Base-by-base conservation (phyloP, 37 sponge, comb jelly and placozoan genomes). In the Beroe ovata region DNA sequence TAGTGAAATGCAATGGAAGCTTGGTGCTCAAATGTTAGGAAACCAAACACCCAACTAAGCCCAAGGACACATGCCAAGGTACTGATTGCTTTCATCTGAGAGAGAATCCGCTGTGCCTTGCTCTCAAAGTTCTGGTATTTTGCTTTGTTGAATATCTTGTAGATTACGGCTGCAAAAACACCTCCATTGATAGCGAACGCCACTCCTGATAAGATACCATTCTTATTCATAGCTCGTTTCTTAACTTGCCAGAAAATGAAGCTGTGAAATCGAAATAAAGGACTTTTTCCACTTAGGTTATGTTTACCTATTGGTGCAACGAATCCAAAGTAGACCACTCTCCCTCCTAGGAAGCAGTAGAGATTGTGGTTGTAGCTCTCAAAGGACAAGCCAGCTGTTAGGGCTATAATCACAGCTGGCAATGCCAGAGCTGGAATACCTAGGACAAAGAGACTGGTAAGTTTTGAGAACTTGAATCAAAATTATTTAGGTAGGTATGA, bases 11-110 rank as follows among this genome's bases (percentile, higher is more conserved):
- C 84, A 42, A 77, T 11, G 18, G 25, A 20, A 6, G 58, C 84
- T 1, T 30, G 58, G 32, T 42, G 47, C n/a, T 42, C 58, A 58
- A 77, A 77, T n/a, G 54, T 39, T 19, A 77, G 38, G 32, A 77
- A 77, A 8, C 84, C 84, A 30, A 77, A 36, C 11, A 40, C 84
- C 84, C 84, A 77, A 35, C 36, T 39, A 1, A 77, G 84, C 1
- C 84, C 84, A 8, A 77, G 54, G 4, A 77, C 58, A 39, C 84
- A 77, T 4, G 84, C 25, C 26, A 77, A 42, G 11, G 84, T 77
- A 26, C 21, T 21, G 4, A 77, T 36, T n/a, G 84, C 84, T 22
- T 77, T 77, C 26, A 77, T 40, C 54, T 77, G 84, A 3, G 41
- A 40, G 26, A 77, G 22, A 1, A 42, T 25, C 33, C 33, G 26